A percentile compares a stretch with the other conserved stretches of the same genome.
These are phyloP conservation scores for Leucopsar rothschildi DNA, from an alignment of 2,113 vertebrate genomes.

Conservation along the genomic window DNA sequence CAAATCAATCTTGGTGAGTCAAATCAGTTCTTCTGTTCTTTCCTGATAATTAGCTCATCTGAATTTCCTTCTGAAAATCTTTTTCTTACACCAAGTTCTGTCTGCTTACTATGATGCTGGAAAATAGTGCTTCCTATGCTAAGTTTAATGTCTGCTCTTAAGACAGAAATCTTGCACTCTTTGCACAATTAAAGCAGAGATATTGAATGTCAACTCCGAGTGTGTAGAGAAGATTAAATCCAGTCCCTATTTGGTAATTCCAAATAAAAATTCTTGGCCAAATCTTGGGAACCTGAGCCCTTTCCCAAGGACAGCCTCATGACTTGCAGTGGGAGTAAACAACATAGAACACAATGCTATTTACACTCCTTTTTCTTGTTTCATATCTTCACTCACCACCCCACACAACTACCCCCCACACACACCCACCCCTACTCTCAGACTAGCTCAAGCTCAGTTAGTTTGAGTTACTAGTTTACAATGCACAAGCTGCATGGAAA, in stretches of 20 bases:
- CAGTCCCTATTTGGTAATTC: background rate
- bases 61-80: background rate
- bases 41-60: background rate
- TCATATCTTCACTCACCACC: background rate
- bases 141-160: background rate
- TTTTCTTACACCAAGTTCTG: background rate
- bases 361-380: background rate
- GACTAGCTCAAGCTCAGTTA: background rate
- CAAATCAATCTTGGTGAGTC: background rate
- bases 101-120: background rate
- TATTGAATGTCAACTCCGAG: background rate
- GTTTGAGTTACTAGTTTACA: background rate
- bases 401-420: background rate
- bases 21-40: background rate
- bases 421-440: fast-evolving
- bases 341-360: fast-evolving
- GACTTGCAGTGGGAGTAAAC: background rate
- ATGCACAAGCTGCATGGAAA: background rate
- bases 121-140: background rate
- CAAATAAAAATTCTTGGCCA: background rate
- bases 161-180: background rate
- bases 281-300: background rate
- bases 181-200: background rate
- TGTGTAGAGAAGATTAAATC: background rate
- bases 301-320: background rate